phyloP scores from a whole-genome alignment of 1,140 invertebrate genomes.

The Nautilus pompilius region DNA sequence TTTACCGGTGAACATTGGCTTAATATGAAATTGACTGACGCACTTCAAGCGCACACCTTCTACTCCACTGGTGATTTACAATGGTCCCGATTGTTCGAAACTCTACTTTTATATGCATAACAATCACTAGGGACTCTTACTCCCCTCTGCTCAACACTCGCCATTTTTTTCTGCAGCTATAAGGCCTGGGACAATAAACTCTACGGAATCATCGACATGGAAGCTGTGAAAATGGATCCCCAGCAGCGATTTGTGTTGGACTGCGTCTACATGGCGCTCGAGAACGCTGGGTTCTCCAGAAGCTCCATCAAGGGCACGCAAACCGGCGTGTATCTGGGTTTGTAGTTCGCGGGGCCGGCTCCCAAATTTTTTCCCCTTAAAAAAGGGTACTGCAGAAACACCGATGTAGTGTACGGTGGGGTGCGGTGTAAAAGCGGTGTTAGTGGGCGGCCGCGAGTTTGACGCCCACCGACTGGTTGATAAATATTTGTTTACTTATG shows the following conservation, averaged over 20 bases:
- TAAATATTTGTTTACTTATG: not conserved
- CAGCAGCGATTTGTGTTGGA: conserved; percentile 30
- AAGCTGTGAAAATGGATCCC: conserved; percentile 29
- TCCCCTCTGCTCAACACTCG: too few relatives aligned
- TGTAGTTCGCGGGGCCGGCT: not conserved
- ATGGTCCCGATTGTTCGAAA: too few relatives aligned
- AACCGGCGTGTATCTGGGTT: conserved; percentile 33
- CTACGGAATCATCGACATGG: conserved; percentile 29
- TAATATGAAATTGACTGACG: too few relatives aligned
- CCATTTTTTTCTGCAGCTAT: not conserved
- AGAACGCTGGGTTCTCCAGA: conserved; percentile 28
- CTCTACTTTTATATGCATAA: too few relatives aligned
- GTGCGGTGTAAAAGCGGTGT: too few relatives aligned
- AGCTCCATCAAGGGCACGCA: conserved; percentile 18
- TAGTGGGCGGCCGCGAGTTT: not conserved
- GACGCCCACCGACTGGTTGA: not conserved
- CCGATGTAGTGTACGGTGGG: too few relatives aligned
- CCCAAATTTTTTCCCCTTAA: too few relatives aligned
- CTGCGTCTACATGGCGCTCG: conserved; percentile 31
- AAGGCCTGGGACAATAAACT: conserved; percentile 6
- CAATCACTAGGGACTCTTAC: too few relatives aligned
- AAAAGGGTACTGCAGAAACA: too few relatives aligned
- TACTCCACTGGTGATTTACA: too few relatives aligned
- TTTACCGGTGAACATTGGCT: too few relatives aligned
- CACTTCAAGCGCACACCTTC: too few relatives aligned